phyloP scores from a whole-genome alignment of 2,113 vertebrate species.

The Hippoglossus stenolepis region DNA sequence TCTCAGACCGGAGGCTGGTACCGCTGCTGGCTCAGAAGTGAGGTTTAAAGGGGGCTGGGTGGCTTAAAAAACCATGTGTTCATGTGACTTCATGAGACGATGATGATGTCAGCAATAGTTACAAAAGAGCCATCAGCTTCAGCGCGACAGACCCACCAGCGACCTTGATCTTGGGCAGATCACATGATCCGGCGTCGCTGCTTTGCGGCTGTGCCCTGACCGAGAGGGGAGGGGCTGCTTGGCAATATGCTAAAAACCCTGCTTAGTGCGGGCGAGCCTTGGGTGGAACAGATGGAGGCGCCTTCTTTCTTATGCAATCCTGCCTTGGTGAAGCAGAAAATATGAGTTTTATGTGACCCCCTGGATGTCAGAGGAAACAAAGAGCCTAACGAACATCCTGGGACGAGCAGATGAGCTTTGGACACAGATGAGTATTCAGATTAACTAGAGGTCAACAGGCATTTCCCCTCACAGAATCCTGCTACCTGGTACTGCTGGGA shows the following conservation, averaged over 20 bases:
- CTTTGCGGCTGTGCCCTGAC: conserved; percentile 4
- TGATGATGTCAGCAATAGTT: background rate
- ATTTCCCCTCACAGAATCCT: background rate
- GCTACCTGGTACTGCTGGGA: conserved; percentile 1
- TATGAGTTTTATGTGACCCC: conserved; percentile 45
- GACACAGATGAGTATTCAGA: conserved; percentile 1
- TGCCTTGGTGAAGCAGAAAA: conserved; percentile 44
- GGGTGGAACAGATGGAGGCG: conserved; percentile 59
- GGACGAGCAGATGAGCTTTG: conserved; percentile 14
- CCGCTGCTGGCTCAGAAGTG: background rate
- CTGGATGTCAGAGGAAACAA: conserved; percentile 37
- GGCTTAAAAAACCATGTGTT: background rate
- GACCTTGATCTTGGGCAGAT: conserved; percentile 32
- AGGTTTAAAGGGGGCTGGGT: background rate
- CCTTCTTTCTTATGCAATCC: conserved; percentile 60
- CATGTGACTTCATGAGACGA: background rate
- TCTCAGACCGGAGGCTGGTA: background rate
- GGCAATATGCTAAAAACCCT: conserved; percentile 42
- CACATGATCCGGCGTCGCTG: conserved; percentile 11
- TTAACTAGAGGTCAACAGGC: background rate
- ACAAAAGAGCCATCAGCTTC: background rate
- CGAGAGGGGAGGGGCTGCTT: conserved; percentile 4
- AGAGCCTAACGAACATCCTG: conserved; percentile 36
- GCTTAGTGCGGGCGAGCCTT: conserved; percentile 10
- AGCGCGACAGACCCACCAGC: background rate